Conservation (phyloP, 1,140 invertebrate species). For the Aphis craccivora region DNA sequence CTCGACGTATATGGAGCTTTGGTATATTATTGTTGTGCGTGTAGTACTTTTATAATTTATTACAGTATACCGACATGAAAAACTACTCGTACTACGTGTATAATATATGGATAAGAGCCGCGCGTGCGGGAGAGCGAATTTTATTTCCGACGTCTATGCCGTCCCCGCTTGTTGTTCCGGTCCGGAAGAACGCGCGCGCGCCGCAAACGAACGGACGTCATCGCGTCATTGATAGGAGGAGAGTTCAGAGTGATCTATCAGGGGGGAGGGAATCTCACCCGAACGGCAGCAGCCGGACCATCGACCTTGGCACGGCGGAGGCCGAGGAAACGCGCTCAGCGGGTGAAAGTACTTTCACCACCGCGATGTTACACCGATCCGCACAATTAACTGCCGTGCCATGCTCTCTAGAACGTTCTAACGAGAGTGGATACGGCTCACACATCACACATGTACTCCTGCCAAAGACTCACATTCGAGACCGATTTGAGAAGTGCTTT, state of each 20-base stretch:
- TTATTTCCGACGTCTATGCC: background rate
- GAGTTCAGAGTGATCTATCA: background rate
- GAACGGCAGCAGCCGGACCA: background rate
- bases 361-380: constrained; percentile 47
- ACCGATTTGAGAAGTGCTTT: background rate
- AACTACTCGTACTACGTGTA: background rate
- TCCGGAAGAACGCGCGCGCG: background rate
- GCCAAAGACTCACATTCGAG: background rate
- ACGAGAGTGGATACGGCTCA: background rate
- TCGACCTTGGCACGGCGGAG: constrained; percentile 7
- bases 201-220: background rate
- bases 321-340: constrained; percentile 24
- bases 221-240: background rate
- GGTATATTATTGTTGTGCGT: background rate
- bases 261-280: background rate
- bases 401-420: constrained; percentile 53
- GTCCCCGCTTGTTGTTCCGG: background rate
- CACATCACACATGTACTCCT: background rate
- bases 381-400: constrained; percentile 41
- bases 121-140: background rate
- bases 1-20: constrained; percentile 2
- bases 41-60: background rate
- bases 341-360: constrained; percentile 56
- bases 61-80: background rate
- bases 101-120: background rate